These are phyloP conservation scores for Pheosia gnoma DNA, from an alignment of 2,888 invertebrate genomes.

Conservation along the genomic window DNA sequence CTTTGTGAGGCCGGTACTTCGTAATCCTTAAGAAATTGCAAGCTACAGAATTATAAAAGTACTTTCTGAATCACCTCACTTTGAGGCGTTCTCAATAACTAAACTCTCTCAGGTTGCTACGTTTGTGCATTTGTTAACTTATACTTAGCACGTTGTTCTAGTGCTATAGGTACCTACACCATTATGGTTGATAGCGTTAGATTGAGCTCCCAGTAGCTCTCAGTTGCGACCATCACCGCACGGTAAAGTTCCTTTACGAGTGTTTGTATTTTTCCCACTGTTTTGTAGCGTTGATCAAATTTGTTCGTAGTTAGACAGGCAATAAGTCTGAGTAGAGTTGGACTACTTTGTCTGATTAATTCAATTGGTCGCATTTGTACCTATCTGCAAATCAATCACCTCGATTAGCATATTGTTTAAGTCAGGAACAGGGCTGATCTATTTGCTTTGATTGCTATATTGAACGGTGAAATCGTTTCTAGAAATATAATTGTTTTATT, in stretches of 20 bases:
- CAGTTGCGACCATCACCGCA: slow-evolving; percentile 74
- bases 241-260: slow-evolving; percentile 73
- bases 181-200: slow-evolving; percentile 67
- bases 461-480: slow-evolving; percentile 8
- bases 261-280: slow-evolving; percentile 50
- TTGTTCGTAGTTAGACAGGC: slow-evolving; percentile 56
- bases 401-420: slow-evolving; percentile 7
- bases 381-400: slow-evolving; percentile 21
- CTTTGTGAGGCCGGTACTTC: slow-evolving; percentile 42
- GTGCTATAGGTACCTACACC: slow-evolving; percentile 63
- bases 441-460: slow-evolving; percentile 27
- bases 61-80: slow-evolving; percentile 39
- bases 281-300: slow-evolving; percentile 48
- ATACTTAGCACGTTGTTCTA: slow-evolving; percentile 73
- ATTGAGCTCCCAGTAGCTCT: slow-evolving; percentile 73
- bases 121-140: slow-evolving; percentile 57
- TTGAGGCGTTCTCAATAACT: slow-evolving; percentile 39
- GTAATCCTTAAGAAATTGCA: slow-evolving; percentile 50
- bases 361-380: slow-evolving; percentile 25
- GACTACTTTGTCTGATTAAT: slow-evolving; percentile 29
- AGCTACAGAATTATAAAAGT: slow-evolving; percentile 43
- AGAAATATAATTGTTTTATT: not conserved
- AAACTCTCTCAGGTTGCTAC: slow-evolving; percentile 39
- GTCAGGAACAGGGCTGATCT: slow-evolving; percentile 7
- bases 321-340: slow-evolving; percentile 52